phyloP scores from a whole-genome alignment of 2,888 invertebrate genomes.

The Kuschelorhynchus macadamiae region DNA sequence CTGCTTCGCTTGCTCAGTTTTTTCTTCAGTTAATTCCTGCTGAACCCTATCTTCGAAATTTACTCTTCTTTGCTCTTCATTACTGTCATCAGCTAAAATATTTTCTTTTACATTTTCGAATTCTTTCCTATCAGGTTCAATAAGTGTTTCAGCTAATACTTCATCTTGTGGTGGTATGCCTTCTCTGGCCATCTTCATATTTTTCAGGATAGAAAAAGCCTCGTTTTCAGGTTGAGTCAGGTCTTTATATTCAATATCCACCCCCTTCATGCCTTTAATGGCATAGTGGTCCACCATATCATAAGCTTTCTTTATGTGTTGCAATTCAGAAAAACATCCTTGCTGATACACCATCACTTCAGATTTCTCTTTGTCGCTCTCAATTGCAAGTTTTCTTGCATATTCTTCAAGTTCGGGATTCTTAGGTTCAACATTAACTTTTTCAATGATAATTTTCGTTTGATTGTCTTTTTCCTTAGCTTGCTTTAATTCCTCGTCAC shows the following conservation, averaged over 20 bases:
- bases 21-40: too few relatives aligned
- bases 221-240: constrained; percentile 30
- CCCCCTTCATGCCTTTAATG: constrained; percentile 44
- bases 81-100: neutral
- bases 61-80: neutral
- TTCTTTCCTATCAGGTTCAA: too few relatives aligned
- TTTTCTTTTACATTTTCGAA: neutral
- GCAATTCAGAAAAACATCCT: constrained; percentile 62
- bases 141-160: too few relatives aligned
- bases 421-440: constrained; percentile 51
- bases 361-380: constrained; percentile 58
- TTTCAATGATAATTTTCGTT: constrained; percentile 54
- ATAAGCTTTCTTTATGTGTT: constrained; percentile 62
- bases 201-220: constrained; percentile 45
- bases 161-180: constrained; percentile 25
- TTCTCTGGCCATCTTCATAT: constrained; percentile 54
- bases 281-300: constrained; percentile 53
- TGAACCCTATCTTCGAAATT: neutral
- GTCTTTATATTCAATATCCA: constrained; percentile 49
- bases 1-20: too few relatives aligned
- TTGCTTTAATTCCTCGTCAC: constrained; percentile 30
- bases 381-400: constrained; percentile 56
- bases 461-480: constrained; percentile 29
- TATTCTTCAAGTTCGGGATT: constrained; percentile 59
- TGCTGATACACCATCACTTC: constrained; percentile 61